Evolutionary conservation across 2,797 vertebrate genomes (phyloP).

Genomic region (Characodon lateralis): DNA sequence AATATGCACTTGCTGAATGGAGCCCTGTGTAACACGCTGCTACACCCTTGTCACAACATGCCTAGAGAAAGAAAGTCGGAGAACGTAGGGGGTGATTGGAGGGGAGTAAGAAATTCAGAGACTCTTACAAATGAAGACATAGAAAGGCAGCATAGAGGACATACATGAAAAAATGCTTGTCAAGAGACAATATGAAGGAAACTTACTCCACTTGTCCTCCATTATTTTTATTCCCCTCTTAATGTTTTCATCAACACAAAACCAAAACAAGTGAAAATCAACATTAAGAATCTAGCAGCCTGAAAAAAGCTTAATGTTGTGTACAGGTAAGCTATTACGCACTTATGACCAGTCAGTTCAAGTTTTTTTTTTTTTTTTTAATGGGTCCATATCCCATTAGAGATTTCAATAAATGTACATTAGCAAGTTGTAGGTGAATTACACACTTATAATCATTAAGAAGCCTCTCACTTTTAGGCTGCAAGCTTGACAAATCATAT

Average conservation of each 20-base stretch:
- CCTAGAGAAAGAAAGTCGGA: slow-evolving; percentile 68
- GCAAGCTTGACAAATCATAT: background rate
- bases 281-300: background rate
- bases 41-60: slow-evolving; percentile 85
- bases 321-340: background rate
- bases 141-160: slow-evolving; percentile 21
- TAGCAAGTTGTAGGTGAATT: background rate
- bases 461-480: background rate
- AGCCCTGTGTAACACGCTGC: slow-evolving; percentile 82
- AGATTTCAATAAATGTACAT: background rate
- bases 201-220: slow-evolving; percentile 1
- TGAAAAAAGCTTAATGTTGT: background rate
- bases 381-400: background rate
- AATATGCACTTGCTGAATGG: slow-evolving; percentile 84
- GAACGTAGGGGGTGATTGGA: slow-evolving; percentile 25
- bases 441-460: background rate
- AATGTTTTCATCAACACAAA: slow-evolving; percentile 3
- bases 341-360: background rate
- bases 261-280: background rate
- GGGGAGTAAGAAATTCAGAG: slow-evolving; percentile 47
- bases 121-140: slow-evolving; percentile 56
- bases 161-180: slow-evolving; percentile 33
- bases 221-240: slow-evolving; percentile 3
- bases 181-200: slow-evolving; percentile 21
- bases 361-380: background rate